Evolutionary conservation across 1,140 invertebrate genomes (phyloP).

Genomic region (Cotesia glomerata): DNA sequence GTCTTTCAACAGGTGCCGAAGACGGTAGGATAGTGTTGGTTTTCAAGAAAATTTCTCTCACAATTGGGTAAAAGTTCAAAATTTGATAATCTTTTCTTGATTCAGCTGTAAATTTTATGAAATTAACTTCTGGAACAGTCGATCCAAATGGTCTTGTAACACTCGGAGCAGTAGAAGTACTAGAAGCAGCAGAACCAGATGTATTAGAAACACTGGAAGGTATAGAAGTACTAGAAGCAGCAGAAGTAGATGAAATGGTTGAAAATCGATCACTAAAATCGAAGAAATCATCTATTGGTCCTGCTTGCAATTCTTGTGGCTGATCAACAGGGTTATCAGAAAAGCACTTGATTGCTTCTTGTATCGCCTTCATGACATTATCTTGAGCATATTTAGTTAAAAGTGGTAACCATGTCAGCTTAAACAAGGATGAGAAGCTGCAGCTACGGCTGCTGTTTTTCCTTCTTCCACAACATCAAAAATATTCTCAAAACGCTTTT

Average conservation of each 20-base stretch:
- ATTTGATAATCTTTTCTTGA: too few species aligned
- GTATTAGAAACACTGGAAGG: background rate
- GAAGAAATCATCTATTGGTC: background rate
- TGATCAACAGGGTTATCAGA: background rate
- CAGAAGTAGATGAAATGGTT: background rate
- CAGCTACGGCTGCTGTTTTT: slow-evolving; percentile 10
- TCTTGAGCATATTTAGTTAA: background rate
- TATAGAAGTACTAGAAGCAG: too few species aligned
- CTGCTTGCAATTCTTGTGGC: background rate
- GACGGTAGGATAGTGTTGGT: too few species aligned
- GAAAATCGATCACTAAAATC: background rate
- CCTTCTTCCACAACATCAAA: slow-evolving; percentile 11
- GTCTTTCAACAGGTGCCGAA: too few species aligned
- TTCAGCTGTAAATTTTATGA: too few species aligned
- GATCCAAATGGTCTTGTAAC: too few species aligned
- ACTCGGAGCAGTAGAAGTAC: background rate
- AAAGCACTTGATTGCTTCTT: background rate
- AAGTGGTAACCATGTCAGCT: slow-evolving; percentile 2
- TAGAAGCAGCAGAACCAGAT: background rate
- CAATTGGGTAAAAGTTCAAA: too few species aligned
- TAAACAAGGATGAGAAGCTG: slow-evolving; percentile 12
- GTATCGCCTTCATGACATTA: slow-evolving; percentile 10
- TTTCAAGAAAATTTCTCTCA: too few species aligned
- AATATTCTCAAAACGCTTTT: slow-evolving; percentile 17
- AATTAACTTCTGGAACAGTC: too few species aligned